Percentiles rank a stretch among this genome's conserved stretches.
Conservation (phyloP, 2,888 invertebrate species). For the Cotesia congregata region DNA sequence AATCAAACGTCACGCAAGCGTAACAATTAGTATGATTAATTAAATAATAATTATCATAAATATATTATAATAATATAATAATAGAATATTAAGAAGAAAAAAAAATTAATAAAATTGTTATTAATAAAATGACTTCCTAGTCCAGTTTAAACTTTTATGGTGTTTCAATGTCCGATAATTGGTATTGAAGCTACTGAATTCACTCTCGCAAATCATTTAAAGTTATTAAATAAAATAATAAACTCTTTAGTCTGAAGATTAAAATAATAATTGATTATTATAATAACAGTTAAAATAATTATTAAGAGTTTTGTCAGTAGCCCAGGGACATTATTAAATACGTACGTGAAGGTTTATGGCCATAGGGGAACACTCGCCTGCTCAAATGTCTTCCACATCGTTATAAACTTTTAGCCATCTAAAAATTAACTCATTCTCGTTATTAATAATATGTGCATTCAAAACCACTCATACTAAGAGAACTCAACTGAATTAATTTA, state of each 20-base stretch:
- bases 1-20: constrained; percentile 69
- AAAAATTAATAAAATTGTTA: constrained; percentile 23
- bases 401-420: constrained; percentile 69
- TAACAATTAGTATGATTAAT: constrained; percentile 62
- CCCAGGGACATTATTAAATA: constrained; percentile 63
- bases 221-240: constrained; percentile 11
- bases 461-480: constrained; percentile 65
- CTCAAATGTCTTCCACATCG: constrained; percentile 67
- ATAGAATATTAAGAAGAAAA: neutral
- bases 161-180: constrained; percentile 31
- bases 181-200: constrained; percentile 66
- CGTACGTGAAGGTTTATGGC: constrained; percentile 66
- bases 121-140: constrained; percentile 23
- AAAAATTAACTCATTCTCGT: constrained; percentile 70
- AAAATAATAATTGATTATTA: constrained; percentile 6
- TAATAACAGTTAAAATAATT: constrained; percentile 15
- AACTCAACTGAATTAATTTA: constrained; percentile 49
- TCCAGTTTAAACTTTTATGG: constrained; percentile 32
- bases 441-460: constrained; percentile 69
- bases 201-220: constrained; percentile 51
- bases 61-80: constrained; percentile 18
- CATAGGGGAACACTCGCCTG: constrained; percentile 66
- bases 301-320: constrained; percentile 64
- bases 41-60: constrained; percentile 39
- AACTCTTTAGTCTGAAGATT: constrained; percentile 1